These are phyloP conservation scores for Cataglyphis cursor DNA, from an alignment of 2,888 invertebrate species.

Conservation along the genomic window DNA sequence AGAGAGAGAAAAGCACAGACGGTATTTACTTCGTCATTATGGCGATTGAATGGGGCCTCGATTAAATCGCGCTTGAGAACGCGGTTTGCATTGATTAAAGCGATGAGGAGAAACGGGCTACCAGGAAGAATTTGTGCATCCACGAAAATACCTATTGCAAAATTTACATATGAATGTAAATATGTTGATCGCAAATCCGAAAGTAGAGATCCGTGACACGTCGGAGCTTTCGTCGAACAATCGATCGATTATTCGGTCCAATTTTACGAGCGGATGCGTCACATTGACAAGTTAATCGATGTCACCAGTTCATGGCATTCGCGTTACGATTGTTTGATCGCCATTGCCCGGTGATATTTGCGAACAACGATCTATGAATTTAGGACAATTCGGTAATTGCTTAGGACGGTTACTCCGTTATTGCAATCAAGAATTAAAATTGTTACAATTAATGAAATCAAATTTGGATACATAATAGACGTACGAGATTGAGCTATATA, in stretches of 20 bases:
- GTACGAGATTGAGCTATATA: neutral
- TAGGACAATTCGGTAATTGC: conserved; percentile 30
- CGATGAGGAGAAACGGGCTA: neutral
- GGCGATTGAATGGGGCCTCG: conserved; percentile 21
- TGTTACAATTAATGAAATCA: neutral
- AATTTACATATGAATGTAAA: conserved; percentile 34
- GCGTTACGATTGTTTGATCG: neutral
- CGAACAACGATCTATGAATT: neutral
- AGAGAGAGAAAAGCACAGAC: neutral
- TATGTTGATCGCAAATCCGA: neutral
- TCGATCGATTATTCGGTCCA: conserved; percentile 13
- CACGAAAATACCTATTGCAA: conserved; percentile 11
- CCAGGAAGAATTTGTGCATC: neutral
- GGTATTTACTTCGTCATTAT: conserved; percentile 32
- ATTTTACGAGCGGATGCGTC: neutral
- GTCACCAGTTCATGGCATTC: neutral
- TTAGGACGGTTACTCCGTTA: conserved; percentile 1
- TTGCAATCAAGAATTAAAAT: neutral
- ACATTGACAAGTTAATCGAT: conserved; percentile 3
- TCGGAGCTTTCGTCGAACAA: neutral
- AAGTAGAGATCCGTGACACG: conserved; percentile 31
- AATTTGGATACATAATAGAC: neutral
- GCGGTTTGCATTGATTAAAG: conserved; percentile 26
- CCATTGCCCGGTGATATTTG: neutral
- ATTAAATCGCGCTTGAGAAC: conserved; percentile 32